phyloP scores from a whole-genome alignment of 2,113 vertebrate species.

The Amphiprion percula region DNA sequence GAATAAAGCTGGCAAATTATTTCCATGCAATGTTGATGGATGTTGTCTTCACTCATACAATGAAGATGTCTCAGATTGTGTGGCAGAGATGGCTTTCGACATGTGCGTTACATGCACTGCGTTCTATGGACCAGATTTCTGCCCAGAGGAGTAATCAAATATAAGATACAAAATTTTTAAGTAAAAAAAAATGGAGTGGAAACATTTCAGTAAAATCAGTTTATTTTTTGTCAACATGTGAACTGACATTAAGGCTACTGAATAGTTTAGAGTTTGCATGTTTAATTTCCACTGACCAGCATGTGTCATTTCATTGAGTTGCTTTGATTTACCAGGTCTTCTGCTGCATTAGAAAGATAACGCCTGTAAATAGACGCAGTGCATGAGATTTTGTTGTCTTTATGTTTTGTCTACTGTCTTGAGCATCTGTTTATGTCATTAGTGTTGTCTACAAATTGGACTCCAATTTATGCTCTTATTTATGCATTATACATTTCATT shows the following conservation, averaged over 20 bases:
- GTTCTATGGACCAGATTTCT: constrained; percentile 45
- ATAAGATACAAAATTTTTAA: constrained; percentile 12
- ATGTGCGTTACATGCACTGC: constrained; percentile 70
- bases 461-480: neutral
- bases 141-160: constrained; percentile 54
- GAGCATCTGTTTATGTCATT: neutral
- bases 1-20: constrained; percentile 86
- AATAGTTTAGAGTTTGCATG: neutral
- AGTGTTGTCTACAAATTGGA: neutral
- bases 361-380: neutral
- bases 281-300: neutral
- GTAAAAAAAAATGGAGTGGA: constrained; percentile 37
- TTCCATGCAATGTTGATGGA: constrained; percentile 82
- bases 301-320: neutral
- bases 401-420: neutral
- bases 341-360: neutral
- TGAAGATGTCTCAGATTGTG: constrained; percentile 79
- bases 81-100: constrained; percentile 74
- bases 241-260: constrained; percentile 19
- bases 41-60: constrained; percentile 82
- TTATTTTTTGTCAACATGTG: constrained; percentile 23
- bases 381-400: neutral
- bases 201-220: constrained; percentile 48
- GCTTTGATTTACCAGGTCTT: neutral
- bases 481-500: neutral